Percentiles rank a stretch among this genome's conserved stretches.
These are phyloP conservation scores for Onychorhynchus coronatus DNA, from an alignment of 2,113 vertebrate species.

Conservation along the genomic window DNA sequence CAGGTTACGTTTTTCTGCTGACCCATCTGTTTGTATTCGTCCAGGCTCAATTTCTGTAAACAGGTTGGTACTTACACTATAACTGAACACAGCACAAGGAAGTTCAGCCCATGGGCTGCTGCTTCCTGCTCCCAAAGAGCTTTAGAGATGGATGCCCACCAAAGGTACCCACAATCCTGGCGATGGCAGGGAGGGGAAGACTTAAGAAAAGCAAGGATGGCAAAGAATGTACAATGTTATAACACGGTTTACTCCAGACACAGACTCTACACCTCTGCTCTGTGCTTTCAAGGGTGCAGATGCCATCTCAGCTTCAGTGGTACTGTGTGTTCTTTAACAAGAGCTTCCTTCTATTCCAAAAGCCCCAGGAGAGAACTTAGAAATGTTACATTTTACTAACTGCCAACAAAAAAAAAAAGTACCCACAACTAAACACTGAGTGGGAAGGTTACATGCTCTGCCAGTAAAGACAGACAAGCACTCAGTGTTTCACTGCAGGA, in stretches of 20 bases:
- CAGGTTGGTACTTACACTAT: background rate
- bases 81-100: background rate
- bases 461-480: background rate
- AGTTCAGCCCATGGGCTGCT: background rate
- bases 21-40: background rate
- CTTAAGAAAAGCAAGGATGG: background rate
- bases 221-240: background rate
- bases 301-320: background rate
- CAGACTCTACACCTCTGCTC: background rate
- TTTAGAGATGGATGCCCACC: background rate
- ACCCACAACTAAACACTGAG: background rate
- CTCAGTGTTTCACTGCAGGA: background rate
- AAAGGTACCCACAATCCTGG: background rate
- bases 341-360: conserved; percentile 18
- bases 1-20: background rate
- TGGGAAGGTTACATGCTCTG: background rate
- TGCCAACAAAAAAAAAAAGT: background rate
- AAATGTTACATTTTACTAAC: background rate
- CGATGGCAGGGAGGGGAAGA: background rate
- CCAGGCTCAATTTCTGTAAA: background rate
- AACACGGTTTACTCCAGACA: background rate
- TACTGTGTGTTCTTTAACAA: background rate
- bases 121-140: background rate
- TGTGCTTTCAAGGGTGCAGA: background rate
- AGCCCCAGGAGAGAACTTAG: background rate